Evolutionary conservation across 1,140 invertebrate genomes (phyloP), one percentile per base, ranked within the genome.

Genomic region (Diabrotica virgifera): DNA sequence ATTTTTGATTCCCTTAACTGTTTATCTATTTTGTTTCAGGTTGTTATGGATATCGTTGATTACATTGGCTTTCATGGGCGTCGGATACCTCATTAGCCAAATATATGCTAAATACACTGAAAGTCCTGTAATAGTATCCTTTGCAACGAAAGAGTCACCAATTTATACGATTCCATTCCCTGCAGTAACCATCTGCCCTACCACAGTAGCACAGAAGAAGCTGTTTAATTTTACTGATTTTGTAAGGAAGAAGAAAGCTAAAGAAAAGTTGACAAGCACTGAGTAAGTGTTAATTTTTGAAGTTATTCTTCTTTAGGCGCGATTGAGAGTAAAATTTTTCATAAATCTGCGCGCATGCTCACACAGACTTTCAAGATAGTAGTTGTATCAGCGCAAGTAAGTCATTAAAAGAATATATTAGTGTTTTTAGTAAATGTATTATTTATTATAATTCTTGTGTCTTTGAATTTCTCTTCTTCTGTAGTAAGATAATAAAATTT

Each of bases 81-180:
- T 82, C 65, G 67, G 74, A 0, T 76, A 70, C 14, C 68, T 85
- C 6, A 85, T 85, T 24, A 59, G 69, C 12, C 79, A 79, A 60
- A 82, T 82, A 5, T 85, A 81, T 73, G 70, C 69, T 2, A 85
- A 84, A 62, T 86, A 83, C 82, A 76, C 81, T 6, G 76, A 77
- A 13, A 81, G 80, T 13, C 84, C 84, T 5, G 83, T 85, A 0
- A 84, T 85, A 36, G 83, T 85, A 0, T 83, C 83, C 59, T 85
- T 85, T 69, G 80, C 82, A 0, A 80, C 81, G 60, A 79, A 77
- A 57, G 78, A 80, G 0, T 83, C 82, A 5, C 82, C 83, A 0
- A 78, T 85, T 9, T 83, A 82, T 79, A 77, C 80, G 55, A 80
- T 85, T 40, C 83, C 84, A 0, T 85, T 85, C 71, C 84, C 84